A percentile compares a stretch with the other conserved stretches of the same genome.
Evolutionary conservation across 2,113 vertebrate species (phyloP).

Genomic region (Caretta caretta): DNA sequence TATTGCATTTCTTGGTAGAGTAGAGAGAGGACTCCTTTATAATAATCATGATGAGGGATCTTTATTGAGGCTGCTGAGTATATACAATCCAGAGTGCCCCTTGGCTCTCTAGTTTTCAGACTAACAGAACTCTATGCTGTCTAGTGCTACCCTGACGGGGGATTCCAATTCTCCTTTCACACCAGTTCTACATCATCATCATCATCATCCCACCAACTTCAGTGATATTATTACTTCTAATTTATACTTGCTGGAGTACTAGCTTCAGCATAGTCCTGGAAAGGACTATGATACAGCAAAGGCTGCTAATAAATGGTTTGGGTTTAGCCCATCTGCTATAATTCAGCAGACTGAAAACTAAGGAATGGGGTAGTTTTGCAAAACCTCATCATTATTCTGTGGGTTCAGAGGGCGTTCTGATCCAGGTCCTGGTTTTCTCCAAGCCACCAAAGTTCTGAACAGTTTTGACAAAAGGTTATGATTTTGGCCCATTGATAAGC

Average conservation of each 20-base stretch:
- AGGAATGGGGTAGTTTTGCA: neutral
- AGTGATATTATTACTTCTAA: neutral
- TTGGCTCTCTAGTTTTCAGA: neutral
- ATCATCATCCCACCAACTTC: neutral
- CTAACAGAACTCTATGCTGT: neutral
- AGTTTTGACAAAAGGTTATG: neutral
- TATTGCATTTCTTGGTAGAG: neutral
- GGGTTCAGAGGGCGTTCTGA: neutral
- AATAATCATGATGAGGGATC: accelerated
- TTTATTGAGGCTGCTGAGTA: neutral
- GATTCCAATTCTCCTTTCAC: neutral
- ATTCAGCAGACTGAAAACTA: neutral
- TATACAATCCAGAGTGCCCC: neutral
- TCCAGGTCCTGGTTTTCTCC: neutral
- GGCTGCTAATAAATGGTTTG: accelerated
- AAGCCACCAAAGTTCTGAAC: neutral
- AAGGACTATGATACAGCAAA: accelerated
- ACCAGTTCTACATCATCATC: neutral
- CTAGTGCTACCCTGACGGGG: accelerated
- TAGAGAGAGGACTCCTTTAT: neutral
- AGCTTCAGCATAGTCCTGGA: neutral
- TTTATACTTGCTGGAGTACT: neutral
- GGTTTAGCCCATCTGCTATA: neutral
- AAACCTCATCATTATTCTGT: neutral
- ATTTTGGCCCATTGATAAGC: neutral